Evolutionary conservation across 2,888 invertebrate genomes (phyloP).

Genomic region (Scaptomyza polygonia): DNA sequence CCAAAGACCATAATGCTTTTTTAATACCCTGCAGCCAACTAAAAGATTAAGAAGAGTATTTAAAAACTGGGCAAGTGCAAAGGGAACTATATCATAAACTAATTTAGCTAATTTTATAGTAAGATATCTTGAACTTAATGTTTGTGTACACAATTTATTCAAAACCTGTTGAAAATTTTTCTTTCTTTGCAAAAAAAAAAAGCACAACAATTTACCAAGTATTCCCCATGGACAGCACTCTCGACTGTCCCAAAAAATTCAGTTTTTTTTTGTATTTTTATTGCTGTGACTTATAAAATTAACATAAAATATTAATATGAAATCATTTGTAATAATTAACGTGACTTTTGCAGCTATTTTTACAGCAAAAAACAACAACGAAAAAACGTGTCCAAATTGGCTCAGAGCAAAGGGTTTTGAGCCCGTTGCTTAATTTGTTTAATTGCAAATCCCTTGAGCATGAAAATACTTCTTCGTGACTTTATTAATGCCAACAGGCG

Average conservation of each 20-base stretch:
- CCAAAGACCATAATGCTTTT: neutral
- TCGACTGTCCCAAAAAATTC: neutral
- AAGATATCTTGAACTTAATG: too few relatives aligned
- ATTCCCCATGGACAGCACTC: conserved; percentile 2
- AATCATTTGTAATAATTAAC: conserved; percentile 77
- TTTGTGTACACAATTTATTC: too few relatives aligned
- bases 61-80: neutral
- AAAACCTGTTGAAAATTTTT: too few relatives aligned
- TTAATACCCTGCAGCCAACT: conserved; percentile 16
- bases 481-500: conserved; percentile 64
- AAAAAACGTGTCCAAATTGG: conserved; percentile 3
- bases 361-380: conserved; percentile 31
- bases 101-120: too few relatives aligned
- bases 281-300: conserved; percentile 43
- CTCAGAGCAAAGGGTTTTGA: conserved; percentile 4
- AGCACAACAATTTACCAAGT: neutral
- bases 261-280: conserved; percentile 67
- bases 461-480: conserved; percentile 35
- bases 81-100: too few relatives aligned
- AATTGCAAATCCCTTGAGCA: conserved; percentile 67
- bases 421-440: conserved; percentile 65
- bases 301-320: conserved; percentile 64
- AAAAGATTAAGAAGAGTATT: neutral
- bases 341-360: conserved; percentile 66
- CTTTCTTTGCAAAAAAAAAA: neutral